phyloP scores from a whole-genome alignment of 2,113 vertebrate species.

The Istiophorus platypterus region DNA sequence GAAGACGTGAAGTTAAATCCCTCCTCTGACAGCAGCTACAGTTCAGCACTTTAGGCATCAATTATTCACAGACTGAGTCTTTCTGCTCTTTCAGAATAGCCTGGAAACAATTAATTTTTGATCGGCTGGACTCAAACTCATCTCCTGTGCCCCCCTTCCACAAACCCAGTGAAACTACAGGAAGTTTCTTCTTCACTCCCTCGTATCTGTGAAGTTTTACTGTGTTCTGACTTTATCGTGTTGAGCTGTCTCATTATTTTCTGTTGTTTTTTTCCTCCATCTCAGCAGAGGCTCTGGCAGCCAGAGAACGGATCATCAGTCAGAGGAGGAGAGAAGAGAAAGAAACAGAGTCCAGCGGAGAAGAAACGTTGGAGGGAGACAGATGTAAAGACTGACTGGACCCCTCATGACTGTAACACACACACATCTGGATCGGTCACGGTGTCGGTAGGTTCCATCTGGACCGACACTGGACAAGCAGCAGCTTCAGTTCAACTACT shows the following conservation, averaged over 20 bases:
- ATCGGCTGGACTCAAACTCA: conserved; percentile 26
- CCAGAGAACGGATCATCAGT: neutral
- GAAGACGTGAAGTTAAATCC: neutral
- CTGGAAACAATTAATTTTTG: conserved; percentile 22
- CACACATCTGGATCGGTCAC: neutral
- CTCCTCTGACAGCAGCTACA: neutral
- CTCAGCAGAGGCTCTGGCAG: conserved; percentile 1
- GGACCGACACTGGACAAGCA: conserved; percentile 7
- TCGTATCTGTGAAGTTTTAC: neutral
- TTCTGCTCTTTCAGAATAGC: neutral
- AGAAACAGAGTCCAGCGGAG: neutral
- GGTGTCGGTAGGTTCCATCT: conserved; percentile 35
- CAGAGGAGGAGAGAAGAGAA: too few relatives aligned
- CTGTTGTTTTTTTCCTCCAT: neutral
- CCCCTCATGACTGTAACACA: neutral
- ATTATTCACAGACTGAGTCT: conserved; percentile 21
- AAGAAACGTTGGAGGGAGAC: neutral
- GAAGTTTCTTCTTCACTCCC: neutral
- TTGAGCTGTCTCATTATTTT: neutral
- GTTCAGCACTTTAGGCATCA: neutral
- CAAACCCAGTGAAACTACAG: neutral
- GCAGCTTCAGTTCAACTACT: conserved; percentile 39
- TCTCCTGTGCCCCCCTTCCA: neutral
- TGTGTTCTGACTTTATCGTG: neutral
- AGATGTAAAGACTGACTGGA: conserved; percentile 10